Conservation (phyloP, 2,797 vertebrate genomes). For the Poeciliopsis turneri region DNA sequence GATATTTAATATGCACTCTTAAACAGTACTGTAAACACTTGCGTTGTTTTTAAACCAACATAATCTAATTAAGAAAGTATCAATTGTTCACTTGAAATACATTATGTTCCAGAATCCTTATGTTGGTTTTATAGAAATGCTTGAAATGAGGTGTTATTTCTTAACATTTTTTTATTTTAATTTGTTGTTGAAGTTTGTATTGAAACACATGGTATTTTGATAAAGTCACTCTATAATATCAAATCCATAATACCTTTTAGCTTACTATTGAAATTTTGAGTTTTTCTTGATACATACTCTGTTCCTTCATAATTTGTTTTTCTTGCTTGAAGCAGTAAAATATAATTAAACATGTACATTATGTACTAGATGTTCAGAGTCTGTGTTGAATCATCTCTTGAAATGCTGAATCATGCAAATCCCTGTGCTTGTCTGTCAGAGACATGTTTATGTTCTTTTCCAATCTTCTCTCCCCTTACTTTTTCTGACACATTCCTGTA, state of each 20-base stretch:
- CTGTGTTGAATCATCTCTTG: conserved; percentile 52
- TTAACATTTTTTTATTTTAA: not conserved
- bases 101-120: not conserved
- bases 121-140: not conserved
- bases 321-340: conserved; percentile 4
- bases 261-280: not conserved
- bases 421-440: conserved; percentile 9
- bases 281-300: not conserved
- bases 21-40: not conserved
- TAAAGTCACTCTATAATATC: too few relatives aligned
- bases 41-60: not conserved
- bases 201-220: not conserved
- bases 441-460: conserved; percentile 20
- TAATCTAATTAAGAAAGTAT: not conserved
- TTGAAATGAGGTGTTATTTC: not conserved
- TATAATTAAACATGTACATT: conserved; percentile 22
- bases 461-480: conserved; percentile 7
- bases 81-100: not conserved
- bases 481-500: conserved; percentile 1
- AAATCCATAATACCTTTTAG: not conserved
- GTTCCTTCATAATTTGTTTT: not conserved
- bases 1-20: not conserved
- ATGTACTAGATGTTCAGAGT: conserved; percentile 28
- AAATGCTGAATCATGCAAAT: conserved; percentile 51
- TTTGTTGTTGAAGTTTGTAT: not conserved